These are phyloP conservation scores for Cephus pygmeus DNA, from an alignment of 2,888 invertebrate genomes.

Conservation along the genomic window DNA sequence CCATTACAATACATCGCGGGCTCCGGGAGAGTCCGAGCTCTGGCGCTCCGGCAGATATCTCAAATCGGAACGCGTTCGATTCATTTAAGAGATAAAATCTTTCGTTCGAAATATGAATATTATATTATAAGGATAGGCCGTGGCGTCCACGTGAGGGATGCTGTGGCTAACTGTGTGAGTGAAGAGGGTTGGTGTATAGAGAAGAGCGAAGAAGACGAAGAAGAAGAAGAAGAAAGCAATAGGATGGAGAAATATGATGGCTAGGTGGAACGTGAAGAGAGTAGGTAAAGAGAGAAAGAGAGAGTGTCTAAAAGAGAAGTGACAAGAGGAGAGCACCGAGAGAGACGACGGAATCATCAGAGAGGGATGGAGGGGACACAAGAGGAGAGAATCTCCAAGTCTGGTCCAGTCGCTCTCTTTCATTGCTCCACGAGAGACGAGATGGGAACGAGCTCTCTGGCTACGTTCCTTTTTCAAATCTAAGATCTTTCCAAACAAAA, in stretches of 20 bases:
- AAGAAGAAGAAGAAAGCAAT: neutral
- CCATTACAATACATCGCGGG: constrained; percentile 52
- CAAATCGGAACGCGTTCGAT: constrained; percentile 64
- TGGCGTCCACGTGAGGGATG: constrained; percentile 5
- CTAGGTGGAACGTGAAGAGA: neutral
- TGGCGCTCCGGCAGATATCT: constrained; percentile 53
- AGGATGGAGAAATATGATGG: neutral
- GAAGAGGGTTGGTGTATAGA: neutral
- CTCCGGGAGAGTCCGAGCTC: constrained; percentile 21
- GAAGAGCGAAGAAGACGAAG: neutral
- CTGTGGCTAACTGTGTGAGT: neutral
- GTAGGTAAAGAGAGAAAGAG: neutral
- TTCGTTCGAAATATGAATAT: constrained; percentile 66
- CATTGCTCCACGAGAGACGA: constrained; percentile 9
- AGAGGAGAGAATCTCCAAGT: neutral
- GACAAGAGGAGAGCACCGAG: neutral
- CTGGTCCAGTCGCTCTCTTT: neutral
- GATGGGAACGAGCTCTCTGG: constrained; percentile 1
- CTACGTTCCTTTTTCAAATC: constrained; percentile 22
- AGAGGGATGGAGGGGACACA: neutral
- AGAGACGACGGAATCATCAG: neutral
- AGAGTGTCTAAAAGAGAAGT: neutral
- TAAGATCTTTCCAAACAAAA: constrained; percentile 25
- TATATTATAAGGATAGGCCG: constrained; percentile 59
- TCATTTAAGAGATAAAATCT: constrained; percentile 66